Base-by-base conservation (phyloP, 30 jellyfish, hydroid and myxozoan species). In the Cassiopea andromeda region DNA sequence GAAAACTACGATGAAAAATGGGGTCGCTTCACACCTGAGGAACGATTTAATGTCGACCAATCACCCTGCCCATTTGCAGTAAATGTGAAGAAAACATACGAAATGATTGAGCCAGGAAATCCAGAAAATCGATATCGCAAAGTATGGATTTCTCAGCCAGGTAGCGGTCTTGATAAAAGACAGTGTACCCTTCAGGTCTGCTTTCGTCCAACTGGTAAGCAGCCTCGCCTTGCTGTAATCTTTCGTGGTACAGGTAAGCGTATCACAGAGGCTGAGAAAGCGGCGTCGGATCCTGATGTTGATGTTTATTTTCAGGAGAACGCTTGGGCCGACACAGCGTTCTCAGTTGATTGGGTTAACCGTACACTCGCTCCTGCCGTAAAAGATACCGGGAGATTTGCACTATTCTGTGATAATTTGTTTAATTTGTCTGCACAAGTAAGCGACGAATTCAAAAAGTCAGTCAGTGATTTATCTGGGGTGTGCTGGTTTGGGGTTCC, bases 151-250 rank as follows among this genome's bases (percentile, higher is more conserved):
- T 18, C 70, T n/a, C 96, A 89, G 74, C 96, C 96, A 15, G 92
- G 93, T 3, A 60, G 87, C 45, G 97, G 97, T 19, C 75, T 83
- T 16, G 97, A 80, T 10, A 90, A 73, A 77, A 78, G 96, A 45
- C 97, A 83, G 61, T 84, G 97, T 87, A 50, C 97, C 69, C 46
- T 90, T 1, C 92, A 90, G 67, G 72, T 83, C n/a, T 87, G 93
- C 85, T 74, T 90, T 69, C 92, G 96, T 12, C 88, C 93, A 48
- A 61, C 46, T 49, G 92, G 92, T 43, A 43, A 80, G 18, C 93
- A 90, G 66, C 97, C 97, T 75, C 48, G 17, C 48, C 92, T 84
- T 8, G 97, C 92, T 27, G 49, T 84, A 77, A 90, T 90, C 60
- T 90, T 90, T 75, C 61, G 94, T 58, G 97, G 96, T 18, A 75